Evolutionary conservation across 2,797 vertebrate genomes (phyloP).

Genomic region (Oophaga sylvatica): DNA sequence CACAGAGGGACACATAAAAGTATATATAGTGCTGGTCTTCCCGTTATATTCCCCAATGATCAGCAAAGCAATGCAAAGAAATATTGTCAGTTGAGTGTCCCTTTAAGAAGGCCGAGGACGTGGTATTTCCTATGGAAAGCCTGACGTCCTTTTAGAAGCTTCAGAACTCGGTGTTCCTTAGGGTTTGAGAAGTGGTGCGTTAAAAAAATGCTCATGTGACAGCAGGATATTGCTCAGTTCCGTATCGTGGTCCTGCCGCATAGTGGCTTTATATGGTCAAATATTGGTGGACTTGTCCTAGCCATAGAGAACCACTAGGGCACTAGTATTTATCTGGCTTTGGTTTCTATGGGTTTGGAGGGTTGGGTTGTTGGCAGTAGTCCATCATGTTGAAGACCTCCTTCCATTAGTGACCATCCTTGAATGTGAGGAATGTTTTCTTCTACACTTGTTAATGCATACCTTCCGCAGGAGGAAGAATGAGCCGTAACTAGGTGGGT

Average conservation of each 20-base stretch:
- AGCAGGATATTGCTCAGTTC: not conserved
- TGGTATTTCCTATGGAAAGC: conserved; percentile 18
- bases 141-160: conserved; percentile 1
- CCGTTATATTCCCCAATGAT: conserved; percentile 6
- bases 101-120: not conserved
- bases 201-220: not conserved
- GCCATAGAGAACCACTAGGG: not conserved
- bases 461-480: conserved; percentile 10
- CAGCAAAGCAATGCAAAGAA: not conserved
- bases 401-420: not conserved
- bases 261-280: not conserved
- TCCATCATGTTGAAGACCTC: not conserved
- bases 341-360: not conserved
- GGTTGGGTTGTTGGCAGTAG: not conserved
- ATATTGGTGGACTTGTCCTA: not conserved
- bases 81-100: not conserved
- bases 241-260: not conserved
- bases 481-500: conserved; percentile 3
- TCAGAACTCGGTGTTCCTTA: not conserved
- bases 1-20: not conserved
- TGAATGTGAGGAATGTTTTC: conserved; percentile 42
- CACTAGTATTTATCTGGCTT: no score
- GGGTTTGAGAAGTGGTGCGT: not conserved
- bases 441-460: conserved; percentile 28
- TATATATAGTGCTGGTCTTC: not conserved